Base-by-base conservation (phyloP, 2,888 invertebrate species). In the Metopia argyrocephala region DNA sequence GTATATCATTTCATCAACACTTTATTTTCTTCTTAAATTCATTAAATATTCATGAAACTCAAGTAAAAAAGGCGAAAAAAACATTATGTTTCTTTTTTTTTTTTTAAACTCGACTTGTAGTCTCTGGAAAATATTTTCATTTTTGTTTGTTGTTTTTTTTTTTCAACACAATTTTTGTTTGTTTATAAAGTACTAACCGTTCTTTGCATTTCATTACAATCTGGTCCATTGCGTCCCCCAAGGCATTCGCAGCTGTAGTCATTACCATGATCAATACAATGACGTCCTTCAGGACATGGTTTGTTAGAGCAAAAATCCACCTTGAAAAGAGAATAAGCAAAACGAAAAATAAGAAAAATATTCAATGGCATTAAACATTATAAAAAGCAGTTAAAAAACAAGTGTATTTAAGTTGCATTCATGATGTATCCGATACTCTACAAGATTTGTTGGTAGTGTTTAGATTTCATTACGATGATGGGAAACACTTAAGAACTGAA, bases 161-260 rank as follows among this genome's bases (percentile, higher is more conserved):
- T 15, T 7, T 54, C 0, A 5, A 23, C 7, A 4, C 4, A 21
- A 20, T 59, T 31, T 7, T 5, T 18, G 20, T 46, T n/a, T 46
- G 18, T 50, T 52, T 0, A 12, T n/a, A 21, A 21, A 6, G 12
- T 76, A 91, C 92, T 92, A 91, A 94, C 94, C 88, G 94, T 93
- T 91, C 92, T 91, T 79, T 92, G 92, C 25, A 93, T 93, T 86
- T 93, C 92, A 85, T 93, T 93, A 89, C 94, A 95, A 89, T 94
- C 93, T 69, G 93, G 92, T 69, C 94, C 94, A 79, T 93, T 93
- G 87, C 92, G 93, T 73, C 94, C 95, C 84, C 92, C 92, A 18
- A 94, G 94, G 88, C 95, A 95, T 87, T 94, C 94, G 90, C 95
- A 95, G 76, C 93, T 93, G 89, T 94, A 94, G 89, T 92, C 94